These are phyloP conservation scores for Apantesis nais DNA, from an alignment of 2,888 invertebrate species.

Conservation along the genomic window DNA sequence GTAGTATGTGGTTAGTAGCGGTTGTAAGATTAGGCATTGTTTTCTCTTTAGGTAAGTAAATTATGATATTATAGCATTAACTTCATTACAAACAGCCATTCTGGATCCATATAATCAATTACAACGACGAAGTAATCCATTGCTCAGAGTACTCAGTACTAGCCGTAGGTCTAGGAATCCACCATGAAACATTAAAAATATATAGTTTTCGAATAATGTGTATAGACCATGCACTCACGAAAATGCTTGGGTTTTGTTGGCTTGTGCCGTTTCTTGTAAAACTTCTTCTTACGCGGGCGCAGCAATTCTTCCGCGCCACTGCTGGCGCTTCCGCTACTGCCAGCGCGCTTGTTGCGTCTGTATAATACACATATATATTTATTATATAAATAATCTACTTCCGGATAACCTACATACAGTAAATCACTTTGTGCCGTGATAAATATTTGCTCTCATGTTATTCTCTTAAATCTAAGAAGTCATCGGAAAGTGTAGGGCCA, in stretches of 20 bases:
- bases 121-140: not conserved
- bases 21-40: not conserved
- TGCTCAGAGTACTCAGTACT: not conserved
- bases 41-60: not conserved
- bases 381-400: not conserved
- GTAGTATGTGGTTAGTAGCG: not conserved
- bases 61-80: not conserved
- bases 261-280: slow-evolving; percentile 88
- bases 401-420: not conserved
- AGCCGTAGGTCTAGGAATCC: not conserved
- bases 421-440: not conserved
- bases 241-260: slow-evolving; percentile 76
- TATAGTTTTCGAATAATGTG: slow-evolving; percentile 36
- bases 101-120: not conserved
- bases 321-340: slow-evolving; percentile 81
- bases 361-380: not conserved
- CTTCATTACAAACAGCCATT: not conserved
- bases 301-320: slow-evolving; percentile 80
- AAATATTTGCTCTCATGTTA: not conserved
- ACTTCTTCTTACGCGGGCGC: slow-evolving; percentile 86
- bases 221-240: slow-evolving; percentile 76
- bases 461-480: not conserved
- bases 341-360: slow-evolving; percentile 78
- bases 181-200: slow-evolving; percentile 28
- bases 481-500: not conserved